Evolutionary conservation across 2,113 vertebrate species (phyloP).

Genomic region (Formicarius rufipectus): DNA sequence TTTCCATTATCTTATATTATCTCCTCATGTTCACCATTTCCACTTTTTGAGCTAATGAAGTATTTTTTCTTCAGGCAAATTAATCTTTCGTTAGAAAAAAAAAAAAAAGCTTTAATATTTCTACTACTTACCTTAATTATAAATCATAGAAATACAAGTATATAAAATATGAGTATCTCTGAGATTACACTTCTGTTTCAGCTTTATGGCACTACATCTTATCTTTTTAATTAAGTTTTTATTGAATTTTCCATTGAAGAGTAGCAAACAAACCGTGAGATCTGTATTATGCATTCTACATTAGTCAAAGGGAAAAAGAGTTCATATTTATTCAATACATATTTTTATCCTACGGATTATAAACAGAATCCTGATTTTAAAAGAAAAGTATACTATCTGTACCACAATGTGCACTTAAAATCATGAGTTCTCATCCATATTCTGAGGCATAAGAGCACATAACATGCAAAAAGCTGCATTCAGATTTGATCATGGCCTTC

Average conservation of each 20-base stretch:
- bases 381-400: neutral
- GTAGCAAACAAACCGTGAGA: conserved; percentile 1
- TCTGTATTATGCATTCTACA: neutral
- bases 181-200: neutral
- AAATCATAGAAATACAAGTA: neutral
- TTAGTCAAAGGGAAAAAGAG: neutral
- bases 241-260: conserved; percentile 27
- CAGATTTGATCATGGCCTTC: neutral
- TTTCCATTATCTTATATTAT: neutral
- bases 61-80: neutral
- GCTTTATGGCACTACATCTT: neutral
- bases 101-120: neutral
- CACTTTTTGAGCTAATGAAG: neutral
- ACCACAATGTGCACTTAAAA: neutral
- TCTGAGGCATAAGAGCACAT: fast-evolving
- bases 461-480: neutral
- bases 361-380: neutral
- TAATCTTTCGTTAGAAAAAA: neutral
- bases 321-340: neutral
- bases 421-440: neutral
- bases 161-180: neutral
- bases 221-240: conserved; percentile 48
- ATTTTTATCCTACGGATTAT: neutral
- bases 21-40: neutral
- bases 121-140: neutral